Percentiles rank a stretch among this genome's conserved stretches.
These are phyloP conservation scores for Euzophera pinguis DNA, from an alignment of 2,888 invertebrate genomes.

Conservation along the genomic window DNA sequence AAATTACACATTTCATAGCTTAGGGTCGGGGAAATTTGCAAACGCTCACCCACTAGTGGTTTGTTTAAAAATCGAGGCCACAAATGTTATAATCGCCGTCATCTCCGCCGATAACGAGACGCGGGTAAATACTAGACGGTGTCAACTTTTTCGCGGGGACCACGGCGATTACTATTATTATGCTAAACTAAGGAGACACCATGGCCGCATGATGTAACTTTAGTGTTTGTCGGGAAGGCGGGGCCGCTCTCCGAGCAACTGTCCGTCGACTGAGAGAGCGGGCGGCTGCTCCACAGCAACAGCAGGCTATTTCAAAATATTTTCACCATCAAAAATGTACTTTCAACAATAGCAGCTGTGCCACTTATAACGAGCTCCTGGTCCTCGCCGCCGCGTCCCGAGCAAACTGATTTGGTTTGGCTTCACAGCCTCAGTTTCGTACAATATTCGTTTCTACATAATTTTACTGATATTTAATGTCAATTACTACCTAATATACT, in stretches of 20 bases:
- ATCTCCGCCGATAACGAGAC: slow-evolving; percentile 23
- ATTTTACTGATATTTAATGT: slow-evolving; percentile 45
- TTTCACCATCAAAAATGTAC: neutral
- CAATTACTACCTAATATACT: slow-evolving; percentile 37
- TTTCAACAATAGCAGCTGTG: neutral
- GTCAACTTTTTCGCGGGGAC: slow-evolving; percentile 27
- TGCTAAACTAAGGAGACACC: slow-evolving; percentile 64
- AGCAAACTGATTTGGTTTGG: slow-evolving; percentile 60
- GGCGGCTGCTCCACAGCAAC: too few relatives aligned
- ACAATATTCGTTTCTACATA: slow-evolving; percentile 53
- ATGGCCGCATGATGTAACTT: slow-evolving; percentile 77
- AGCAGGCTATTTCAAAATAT: too few relatives aligned
- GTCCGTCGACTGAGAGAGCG: too few relatives aligned
- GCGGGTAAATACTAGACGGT: neutral
- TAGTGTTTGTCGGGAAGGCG: slow-evolving; percentile 47
- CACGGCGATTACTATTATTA: slow-evolving; percentile 51
- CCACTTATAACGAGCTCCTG: slow-evolving; percentile 13
- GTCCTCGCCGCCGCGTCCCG: slow-evolving; percentile 36
- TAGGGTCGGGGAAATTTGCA: slow-evolving; percentile 55
- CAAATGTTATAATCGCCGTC: slow-evolving; percentile 51
- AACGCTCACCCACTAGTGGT: slow-evolving; percentile 43
- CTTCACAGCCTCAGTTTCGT: slow-evolving; percentile 66
- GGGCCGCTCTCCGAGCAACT: neutral
- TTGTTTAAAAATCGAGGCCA: slow-evolving; percentile 75
- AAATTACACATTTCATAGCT: slow-evolving; percentile 76